phyloP scores from a whole-genome alignment of 1,140 invertebrate species.

The Drosophila ficusphila region DNA sequence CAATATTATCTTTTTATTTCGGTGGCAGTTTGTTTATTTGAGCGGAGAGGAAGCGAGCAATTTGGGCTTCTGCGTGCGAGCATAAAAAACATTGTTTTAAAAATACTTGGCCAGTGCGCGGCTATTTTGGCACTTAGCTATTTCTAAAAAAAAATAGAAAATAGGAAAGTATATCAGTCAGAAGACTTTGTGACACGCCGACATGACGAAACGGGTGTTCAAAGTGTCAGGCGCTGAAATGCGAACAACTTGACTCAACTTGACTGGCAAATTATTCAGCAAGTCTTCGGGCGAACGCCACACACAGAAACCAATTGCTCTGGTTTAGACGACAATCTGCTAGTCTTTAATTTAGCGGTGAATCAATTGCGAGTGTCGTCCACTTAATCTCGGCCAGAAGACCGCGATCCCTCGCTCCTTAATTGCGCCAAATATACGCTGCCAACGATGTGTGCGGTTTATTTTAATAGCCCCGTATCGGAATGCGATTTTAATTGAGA shows the following conservation, averaged over 20 bases:
- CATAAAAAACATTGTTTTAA: constrained; percentile 76
- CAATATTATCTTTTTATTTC: constrained; percentile 70
- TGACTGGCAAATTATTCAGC: constrained; percentile 63
- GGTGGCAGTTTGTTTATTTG: constrained; percentile 68
- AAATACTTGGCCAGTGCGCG: constrained; percentile 53
- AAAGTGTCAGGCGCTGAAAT: constrained; percentile 76
- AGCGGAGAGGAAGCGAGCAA: constrained; percentile 48
- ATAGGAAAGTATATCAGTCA: constrained; percentile 43
- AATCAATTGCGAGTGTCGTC: constrained; percentile 56
- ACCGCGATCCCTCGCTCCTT: constrained; percentile 53
- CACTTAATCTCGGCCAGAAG: constrained; percentile 70
- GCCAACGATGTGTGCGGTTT: constrained; percentile 55
- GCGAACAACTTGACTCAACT: constrained; percentile 71
- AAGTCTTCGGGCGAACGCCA: constrained; percentile 17
- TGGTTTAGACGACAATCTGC: constrained; percentile 10
- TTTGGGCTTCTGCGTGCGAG: constrained; percentile 47
- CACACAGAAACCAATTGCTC: constrained; percentile 6
- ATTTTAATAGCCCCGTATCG: constrained; percentile 58
- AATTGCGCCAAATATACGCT: constrained; percentile 74
- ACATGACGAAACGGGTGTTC: constrained; percentile 74
- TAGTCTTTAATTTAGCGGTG: constrained; percentile 40
- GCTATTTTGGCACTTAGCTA: constrained; percentile 47
- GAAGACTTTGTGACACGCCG: constrained; percentile 71
- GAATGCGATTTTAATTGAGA: constrained; percentile 39
- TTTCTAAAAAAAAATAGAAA: constrained; percentile 46